Conservation (phyloP, 2,113 vertebrate genomes). For the Poeciliopsis turrubarensis region DNA sequence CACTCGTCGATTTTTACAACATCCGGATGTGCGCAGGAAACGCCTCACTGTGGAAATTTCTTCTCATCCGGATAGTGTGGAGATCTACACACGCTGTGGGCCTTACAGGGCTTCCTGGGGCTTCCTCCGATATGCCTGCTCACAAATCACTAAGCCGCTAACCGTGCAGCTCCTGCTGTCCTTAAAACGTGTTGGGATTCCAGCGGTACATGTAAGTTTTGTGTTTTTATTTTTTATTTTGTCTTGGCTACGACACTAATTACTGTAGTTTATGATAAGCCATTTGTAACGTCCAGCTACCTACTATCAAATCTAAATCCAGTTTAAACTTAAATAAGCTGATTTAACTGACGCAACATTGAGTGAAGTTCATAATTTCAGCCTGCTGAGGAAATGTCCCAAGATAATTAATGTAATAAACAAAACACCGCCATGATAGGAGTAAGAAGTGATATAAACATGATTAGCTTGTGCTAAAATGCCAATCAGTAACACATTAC, state of each 20-base stretch:
- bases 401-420: neutral
- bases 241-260: neutral
- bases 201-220: slow-evolving; percentile 66
- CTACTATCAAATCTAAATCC: neutral
- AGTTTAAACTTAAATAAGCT: neutral
- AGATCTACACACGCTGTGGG: neutral
- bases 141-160: neutral
- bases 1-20: slow-evolving; percentile 18
- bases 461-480: neutral
- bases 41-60: fast-evolving
- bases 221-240: neutral
- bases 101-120: neutral
- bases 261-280: neutral
- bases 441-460: neutral
- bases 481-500: neutral
- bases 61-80: fast-evolving
- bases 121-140: slow-evolving; percentile 24
- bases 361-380: neutral
- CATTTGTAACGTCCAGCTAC: neutral
- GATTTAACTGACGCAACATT: slow-evolving; percentile 7
- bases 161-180: slow-evolving; percentile 17
- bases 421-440: neutral
- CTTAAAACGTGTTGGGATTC: slow-evolving; percentile 49
- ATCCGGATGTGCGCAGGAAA: fast-evolving
- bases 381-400: too few species aligned